Conservation (phyloP, 37 sponge, comb jelly and placozoan genomes). For the Tethya wilhelma region DNA sequence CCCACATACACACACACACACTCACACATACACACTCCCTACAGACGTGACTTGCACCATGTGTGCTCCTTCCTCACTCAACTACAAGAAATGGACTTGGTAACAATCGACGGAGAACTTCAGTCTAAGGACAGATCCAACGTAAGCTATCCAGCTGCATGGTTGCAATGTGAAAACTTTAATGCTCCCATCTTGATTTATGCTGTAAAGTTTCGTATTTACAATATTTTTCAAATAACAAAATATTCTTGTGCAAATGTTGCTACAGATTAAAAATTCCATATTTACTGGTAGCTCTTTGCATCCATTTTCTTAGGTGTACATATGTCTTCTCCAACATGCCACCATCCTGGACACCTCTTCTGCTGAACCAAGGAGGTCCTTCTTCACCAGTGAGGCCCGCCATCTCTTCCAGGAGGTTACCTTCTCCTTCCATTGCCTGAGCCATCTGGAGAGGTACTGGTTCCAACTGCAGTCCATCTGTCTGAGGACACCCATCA, state of each 20-base stretch:
- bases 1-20: no score
- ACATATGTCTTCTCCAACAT: no score
- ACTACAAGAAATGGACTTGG: constrained; percentile 10
- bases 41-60: constrained; percentile 3
- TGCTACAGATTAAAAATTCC: no score
- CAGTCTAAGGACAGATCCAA: background rate
- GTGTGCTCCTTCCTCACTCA: constrained; percentile 5
- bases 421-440: background rate
- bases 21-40: no score
- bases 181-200: no score
- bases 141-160: background rate
- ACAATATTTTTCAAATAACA: background rate
- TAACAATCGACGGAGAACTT: constrained; percentile 2
- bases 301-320: background rate
- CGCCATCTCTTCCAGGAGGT: constrained; percentile 20
- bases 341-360: constrained; percentile 69
- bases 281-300: no score
- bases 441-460: constrained; percentile 43
- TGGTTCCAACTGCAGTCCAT: constrained; percentile 65
- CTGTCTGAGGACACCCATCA: constrained; percentile 60
- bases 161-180: no score
- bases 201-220: background rate
- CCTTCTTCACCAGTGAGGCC: constrained; percentile 67
- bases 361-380: constrained; percentile 13
- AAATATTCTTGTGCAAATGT: no score